Base-by-base conservation (phyloP, 2,113 vertebrate species). In the Gobius niger region DNA sequence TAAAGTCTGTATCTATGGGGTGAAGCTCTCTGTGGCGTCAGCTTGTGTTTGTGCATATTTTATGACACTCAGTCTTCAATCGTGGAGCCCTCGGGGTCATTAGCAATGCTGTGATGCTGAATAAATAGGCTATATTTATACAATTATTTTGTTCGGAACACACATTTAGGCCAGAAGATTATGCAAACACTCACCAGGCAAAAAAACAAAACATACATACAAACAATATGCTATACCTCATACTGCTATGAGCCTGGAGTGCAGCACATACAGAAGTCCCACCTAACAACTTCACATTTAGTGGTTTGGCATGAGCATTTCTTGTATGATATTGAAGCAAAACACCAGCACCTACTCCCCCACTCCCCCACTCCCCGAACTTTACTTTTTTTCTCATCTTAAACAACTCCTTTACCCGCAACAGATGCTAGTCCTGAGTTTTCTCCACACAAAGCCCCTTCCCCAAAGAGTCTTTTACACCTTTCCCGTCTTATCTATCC, bases 91-190 rank as follows among this genome's bases (percentile, higher is more conserved):
- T 67, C 11, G 59, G 84, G 81, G 72, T 86, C 77, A 78, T 81
- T 68, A 81, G 50, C 59, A 19, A 51, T 44, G 77, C 75, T 44
- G 65, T 53, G 61, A 40, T 66, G 63, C 78, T 79, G 80, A 82
- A 86, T 85, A 84, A 80, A 81, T 52, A 81, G 7, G 19, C 60
- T 76, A 80, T 79, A 83, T 83, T 81, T 82, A 82, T 50, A 75
- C 67, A 72, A 56, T 78, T 65, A 75, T 75, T 78, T 47, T 67
- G 77, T 72, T 74, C 47, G 62, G 63, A 75, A 70, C 71, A 62
- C 46, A 56, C 60, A 52, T 76, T 78, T 67, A 53, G 73, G 65
- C 67, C 57, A 61, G 68, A 24, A 59, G 51, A 73, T 67, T 74
- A 78, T 54, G 64, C 63, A 59, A 70, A 44, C n/a, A 47, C 47